A percentile compares a stretch with the other conserved stretches of the same genome.
phyloP scores from a whole-genome alignment of 2,888 invertebrate species.

The Hoplodrina ambigua region DNA sequence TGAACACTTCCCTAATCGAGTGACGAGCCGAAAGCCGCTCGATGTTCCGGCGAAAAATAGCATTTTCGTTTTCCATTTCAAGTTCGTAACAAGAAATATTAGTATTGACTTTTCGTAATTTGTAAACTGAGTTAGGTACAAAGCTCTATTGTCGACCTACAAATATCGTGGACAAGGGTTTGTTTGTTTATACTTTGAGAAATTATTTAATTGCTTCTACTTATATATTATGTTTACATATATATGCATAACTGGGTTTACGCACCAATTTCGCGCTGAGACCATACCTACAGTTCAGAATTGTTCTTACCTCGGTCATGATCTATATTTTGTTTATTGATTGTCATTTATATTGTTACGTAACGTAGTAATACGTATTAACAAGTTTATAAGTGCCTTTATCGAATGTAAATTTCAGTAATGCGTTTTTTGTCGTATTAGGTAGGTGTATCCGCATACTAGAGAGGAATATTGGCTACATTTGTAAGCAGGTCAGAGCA shows the following conservation, averaged over 20 bases:
- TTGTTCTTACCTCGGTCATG: not conserved
- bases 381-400: slow-evolving; percentile 4
- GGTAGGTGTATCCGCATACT: slow-evolving; percentile 53
- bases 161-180: not conserved
- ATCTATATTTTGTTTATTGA: too few relatives aligned
- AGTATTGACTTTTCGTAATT: slow-evolving; percentile 52
- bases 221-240: too few relatives aligned
- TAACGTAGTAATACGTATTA: slow-evolving; percentile 2
- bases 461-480: slow-evolving; percentile 67
- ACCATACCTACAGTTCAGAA: not conserved
- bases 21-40: slow-evolving; percentile 76
- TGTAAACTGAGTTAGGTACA: slow-evolving; percentile 35
- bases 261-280: not conserved
- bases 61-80: slow-evolving; percentile 71
- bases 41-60: slow-evolving; percentile 73
- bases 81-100: slow-evolving; percentile 49
- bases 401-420: slow-evolving; percentile 50
- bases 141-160: slow-evolving; percentile 14
- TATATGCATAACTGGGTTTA: too few relatives aligned
- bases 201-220: slow-evolving; percentile 2
- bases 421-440: slow-evolving; percentile 59
- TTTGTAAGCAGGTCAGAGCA: slow-evolving; percentile 78
- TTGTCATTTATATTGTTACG: slow-evolving; percentile 7
- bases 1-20: slow-evolving; percentile 87
- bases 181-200: slow-evolving; percentile 14